Base-by-base conservation (phyloP, 2,888 invertebrate genomes). In the Pyrrhosoma nymphula region DNA sequence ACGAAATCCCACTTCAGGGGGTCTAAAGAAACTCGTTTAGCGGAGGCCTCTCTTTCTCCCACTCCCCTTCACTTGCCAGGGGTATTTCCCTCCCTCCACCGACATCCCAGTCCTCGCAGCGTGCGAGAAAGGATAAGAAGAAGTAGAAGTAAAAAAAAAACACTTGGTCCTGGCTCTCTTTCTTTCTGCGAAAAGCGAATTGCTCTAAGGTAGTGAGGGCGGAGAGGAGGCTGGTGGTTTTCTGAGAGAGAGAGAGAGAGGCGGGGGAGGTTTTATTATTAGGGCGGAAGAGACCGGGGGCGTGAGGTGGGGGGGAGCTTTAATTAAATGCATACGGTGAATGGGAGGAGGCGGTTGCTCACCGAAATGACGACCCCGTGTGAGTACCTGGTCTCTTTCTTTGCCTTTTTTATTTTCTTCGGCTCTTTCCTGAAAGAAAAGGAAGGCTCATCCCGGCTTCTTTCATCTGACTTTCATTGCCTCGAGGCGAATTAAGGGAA, bases 1-100 rank as follows among this genome's bases (percentile, higher is more conserved):
- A 35, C 23, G 39, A 91, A 69, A 39, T 39, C 26, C 63, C 35
- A 63, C 39, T 91, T 91, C 60, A 60, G 26, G 91, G 60, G 91
- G 88, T 89, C 89, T 35, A 91, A 91, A 91, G 91, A 91, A 91
- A 91, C 39, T 91, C 63, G 63, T 91, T 82, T 82, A 82, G 82
- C 82, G 82, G 82, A 23, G 26, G 3, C 35, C 30, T 82, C 69
- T n/a, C 69, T 69, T 23, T 75, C 30, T 56, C 75, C 75, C 75
- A 3, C 35, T 30, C 82, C 35, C 82, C n/a, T 10, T 82, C 35
- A 16, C 82, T 23, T 26, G 30, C 30, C 16, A 35, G 35, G 35
- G 35, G 30, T 35, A 35, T 35, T 82, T 35, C 35, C 82, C 82
- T 18, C n/a, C 69, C 14, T 18, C n/a, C n/a, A n/a, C 69, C 82